Evolutionary conservation across 2,797 vertebrate species (phyloP), one percentile per base, ranked within the genome.

Genomic region (Buceros bicornis): DNA sequence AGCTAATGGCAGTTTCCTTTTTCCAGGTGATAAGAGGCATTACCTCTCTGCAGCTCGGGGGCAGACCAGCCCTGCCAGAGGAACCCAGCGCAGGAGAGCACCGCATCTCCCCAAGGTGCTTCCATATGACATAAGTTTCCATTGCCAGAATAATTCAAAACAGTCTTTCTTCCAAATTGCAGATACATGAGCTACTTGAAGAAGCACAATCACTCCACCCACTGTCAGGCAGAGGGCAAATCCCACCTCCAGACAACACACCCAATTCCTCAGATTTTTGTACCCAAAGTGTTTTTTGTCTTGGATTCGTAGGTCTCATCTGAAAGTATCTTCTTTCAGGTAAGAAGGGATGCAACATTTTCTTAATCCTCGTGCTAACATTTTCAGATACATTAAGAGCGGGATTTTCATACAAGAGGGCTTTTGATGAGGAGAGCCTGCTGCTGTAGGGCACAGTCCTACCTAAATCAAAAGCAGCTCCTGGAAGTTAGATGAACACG

Each of bases 41-140:
- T 87, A 80, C 70, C 81, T 77, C 60, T 64, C 43, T 57, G 74
- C 64, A 91, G 83, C 92, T 94, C 62, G 74, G 90, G 95, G 89
- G 87, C 82, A 93, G 78, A 85, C 33, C 78, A 89, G 84, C 57
- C 57, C 81, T 67, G 48, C 35, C 74, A 77, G 37, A 40, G 77
- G 61, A 87, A 90, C 33, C 61, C 73, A 76, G 62, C 2, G 2
- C 53, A 72, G 29, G 16, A 60, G n/a, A 65, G 14, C 66, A 64
- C 21, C 0, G 0, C 61, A 58, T 56, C 58, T 79, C 66, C 66
- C 40, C 25, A 54, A 51, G 76, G 73, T 87, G 67, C 71, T 70
- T 65, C 61, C 72, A 71, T 56, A 17, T 26, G 18, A 88, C 42
- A 73, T 48, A 47, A 51, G 62, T n/a, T 72, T 79, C 35, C 64